phyloP scores from a whole-genome alignment of 2,113 vertebrate genomes.

The Gnathonemus echidnorhynchus region DNA sequence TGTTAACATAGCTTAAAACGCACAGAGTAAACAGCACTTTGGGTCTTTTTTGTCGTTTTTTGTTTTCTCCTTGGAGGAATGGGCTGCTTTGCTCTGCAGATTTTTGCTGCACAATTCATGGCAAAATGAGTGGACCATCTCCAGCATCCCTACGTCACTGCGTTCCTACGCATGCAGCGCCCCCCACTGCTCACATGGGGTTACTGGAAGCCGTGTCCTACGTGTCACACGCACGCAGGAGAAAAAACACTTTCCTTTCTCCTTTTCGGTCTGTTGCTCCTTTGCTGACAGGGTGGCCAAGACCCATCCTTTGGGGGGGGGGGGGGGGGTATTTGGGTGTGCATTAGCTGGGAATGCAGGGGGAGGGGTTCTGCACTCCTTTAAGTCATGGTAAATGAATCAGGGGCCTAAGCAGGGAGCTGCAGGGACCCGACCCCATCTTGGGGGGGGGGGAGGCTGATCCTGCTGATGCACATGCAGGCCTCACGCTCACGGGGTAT shows the following conservation, averaged over 20 bases:
- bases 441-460: conserved; percentile 18
- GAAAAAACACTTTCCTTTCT: conserved; percentile 39
- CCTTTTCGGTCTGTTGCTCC: conserved; percentile 24
- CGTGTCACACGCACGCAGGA: conserved; percentile 14
- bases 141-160: not conserved
- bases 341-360: not conserved
- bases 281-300: conserved; percentile 32
- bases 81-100: not conserved
- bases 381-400: conserved; percentile 64
- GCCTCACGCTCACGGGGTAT: not conserved
- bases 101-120: not conserved
- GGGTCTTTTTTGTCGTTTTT: not conserved
- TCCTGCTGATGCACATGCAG: not conserved
- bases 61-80: not conserved
- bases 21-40: not conserved
- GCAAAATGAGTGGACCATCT: not conserved
- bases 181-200: not conserved
- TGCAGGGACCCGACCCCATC: conserved; percentile 26
- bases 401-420: conserved; percentile 49
- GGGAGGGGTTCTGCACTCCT: conserved; percentile 32
- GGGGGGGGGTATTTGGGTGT: conserved; percentile 18
- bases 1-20: not conserved
- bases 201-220: not conserved
- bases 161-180: not conserved
- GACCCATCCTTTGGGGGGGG: not conserved